phyloP scores from a whole-genome alignment of 2,888 invertebrate species.

The Ditylenchus weischeri region DNA sequence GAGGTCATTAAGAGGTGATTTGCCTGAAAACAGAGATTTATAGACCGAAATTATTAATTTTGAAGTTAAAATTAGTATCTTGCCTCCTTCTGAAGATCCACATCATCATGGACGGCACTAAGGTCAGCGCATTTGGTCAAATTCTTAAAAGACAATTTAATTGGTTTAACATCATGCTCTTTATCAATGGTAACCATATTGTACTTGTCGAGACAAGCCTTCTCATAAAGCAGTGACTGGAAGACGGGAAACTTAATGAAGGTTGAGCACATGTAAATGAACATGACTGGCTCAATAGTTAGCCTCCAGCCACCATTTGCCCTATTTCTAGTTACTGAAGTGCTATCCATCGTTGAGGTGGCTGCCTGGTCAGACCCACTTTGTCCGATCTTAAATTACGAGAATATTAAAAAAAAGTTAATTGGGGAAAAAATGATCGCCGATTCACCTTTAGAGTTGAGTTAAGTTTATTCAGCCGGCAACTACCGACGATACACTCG shows the following conservation, averaged over 20 bases:
- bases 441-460: too few relatives aligned
- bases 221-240: slow-evolving; percentile 59
- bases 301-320: slow-evolving; percentile 10
- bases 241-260: slow-evolving; percentile 58
- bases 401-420: too few relatives aligned
- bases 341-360: slow-evolving; percentile 16
- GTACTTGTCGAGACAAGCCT: slow-evolving; percentile 52
- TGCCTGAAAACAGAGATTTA: slow-evolving; percentile 32
- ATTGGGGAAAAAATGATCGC: too few relatives aligned
- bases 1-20: slow-evolving; percentile 59
- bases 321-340: background rate
- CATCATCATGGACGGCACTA: slow-evolving; percentile 43
- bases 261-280: slow-evolving; percentile 59
- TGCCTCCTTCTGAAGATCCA: slow-evolving; percentile 57
- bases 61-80: slow-evolving; percentile 38
- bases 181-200: slow-evolving; percentile 12
- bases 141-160: slow-evolving; percentile 31
- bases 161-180: background rate
- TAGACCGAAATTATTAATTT: too few relatives aligned
- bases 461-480: too few relatives aligned
- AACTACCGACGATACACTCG: too few relatives aligned
- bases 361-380: too few relatives aligned
- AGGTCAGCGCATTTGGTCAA: slow-evolving; percentile 37
- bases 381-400: too few relatives aligned
- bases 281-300: slow-evolving; percentile 60